These are phyloP conservation scores for Micrasema longulum DNA, from an alignment of 1,140 invertebrate genomes.

Conservation along the genomic window DNA sequence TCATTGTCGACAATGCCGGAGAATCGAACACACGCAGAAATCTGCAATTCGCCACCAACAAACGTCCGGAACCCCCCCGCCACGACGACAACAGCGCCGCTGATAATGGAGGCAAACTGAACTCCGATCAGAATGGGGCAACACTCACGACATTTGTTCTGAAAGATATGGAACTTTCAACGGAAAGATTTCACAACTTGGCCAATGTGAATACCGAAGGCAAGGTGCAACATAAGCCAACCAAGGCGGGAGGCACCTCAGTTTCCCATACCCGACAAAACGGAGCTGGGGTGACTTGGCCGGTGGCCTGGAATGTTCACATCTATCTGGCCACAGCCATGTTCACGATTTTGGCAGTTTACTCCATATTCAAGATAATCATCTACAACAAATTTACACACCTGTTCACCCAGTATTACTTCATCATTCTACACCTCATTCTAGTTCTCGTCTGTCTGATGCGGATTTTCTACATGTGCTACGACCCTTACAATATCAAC, in stretches of 20 bases:
- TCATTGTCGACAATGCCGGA: slow-evolving; percentile 64
- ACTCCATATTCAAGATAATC: slow-evolving; percentile 84
- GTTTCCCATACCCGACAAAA: slow-evolving; percentile 57
- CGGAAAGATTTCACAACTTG: slow-evolving; percentile 66
- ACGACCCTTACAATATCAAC: slow-evolving; percentile 89
- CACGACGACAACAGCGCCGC: slow-evolving; percentile 58
- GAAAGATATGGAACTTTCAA: slow-evolving; percentile 65
- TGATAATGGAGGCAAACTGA: slow-evolving; percentile 54
- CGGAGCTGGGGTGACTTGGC: slow-evolving; percentile 72
- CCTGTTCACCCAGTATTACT: slow-evolving; percentile 84
- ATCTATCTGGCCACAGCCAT: slow-evolving; percentile 86
- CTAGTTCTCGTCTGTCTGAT: slow-evolving; percentile 83
- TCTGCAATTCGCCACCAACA: slow-evolving; percentile 65
- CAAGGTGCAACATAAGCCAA: slow-evolving; percentile 59
- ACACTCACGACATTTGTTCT: slow-evolving; percentile 64
- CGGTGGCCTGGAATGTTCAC: slow-evolving; percentile 89
- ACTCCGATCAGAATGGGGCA: slow-evolving; percentile 57
- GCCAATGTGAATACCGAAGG: slow-evolving; percentile 66
- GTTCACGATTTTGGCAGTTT: slow-evolving; percentile 84
- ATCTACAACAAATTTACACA: slow-evolving; percentile 84
- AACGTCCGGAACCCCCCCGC: slow-evolving; percentile 60
- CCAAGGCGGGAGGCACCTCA: slow-evolving; percentile 58
- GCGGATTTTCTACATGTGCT: slow-evolving; percentile 87
- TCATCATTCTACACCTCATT: slow-evolving; percentile 84
- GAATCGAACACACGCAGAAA: slow-evolving; percentile 67